Evolutionary conservation across 2,888 invertebrate species (phyloP), one percentile per base, ranked within the genome.

Genomic region (Hyposoter dolosus): DNA sequence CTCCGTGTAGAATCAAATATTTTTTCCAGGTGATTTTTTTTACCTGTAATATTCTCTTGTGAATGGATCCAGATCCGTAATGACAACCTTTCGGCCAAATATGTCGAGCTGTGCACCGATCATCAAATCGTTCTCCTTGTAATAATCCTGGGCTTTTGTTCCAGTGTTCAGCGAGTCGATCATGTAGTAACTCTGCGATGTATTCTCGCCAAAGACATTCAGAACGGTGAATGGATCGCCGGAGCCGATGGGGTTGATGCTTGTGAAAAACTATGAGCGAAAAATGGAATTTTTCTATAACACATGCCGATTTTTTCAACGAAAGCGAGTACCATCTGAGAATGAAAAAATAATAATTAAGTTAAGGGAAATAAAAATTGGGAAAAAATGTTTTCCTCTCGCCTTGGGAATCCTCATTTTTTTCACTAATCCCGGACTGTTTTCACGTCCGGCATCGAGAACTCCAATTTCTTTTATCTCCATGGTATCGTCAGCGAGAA

Each of bases 401-500:
- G 97, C 97, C 94, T 98, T 97, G 0, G 98, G 98, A 77, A 99
- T 93, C 91, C 97, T 97, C 90, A 95, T 96, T 86, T 98, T 95
- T 90, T 96, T 96, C 43, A 98, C 93, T 91, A 98, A 97, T 93
- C 97, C 96, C 3, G 96, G 95, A 9, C 96, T 96, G 1, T 96
- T 95, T 92, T 97, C 97, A 68, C 96, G 95, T 0, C 97, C 97
- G 0, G 97, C 96, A 91, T 97, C 97, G 0, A 95, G 94, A 0
- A 95, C 95, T 74, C 96, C 93, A 63, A 95, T 95, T 94, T 98
- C 98, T 90, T 97, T 97, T 7, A 99, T 97, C 93, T 98, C 98
- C 12, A 99, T 97, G 0, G 98, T 98, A 90, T 98, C 98, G 91
- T 99, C 98, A 0, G 97, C 96, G 69, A 99, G 95, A 94, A 97